A percentile compares a stretch with the other conserved stretches of the same genome.
phyloP scores from a whole-genome alignment of 2,113 vertebrate species.

The Tyto alba region DNA sequence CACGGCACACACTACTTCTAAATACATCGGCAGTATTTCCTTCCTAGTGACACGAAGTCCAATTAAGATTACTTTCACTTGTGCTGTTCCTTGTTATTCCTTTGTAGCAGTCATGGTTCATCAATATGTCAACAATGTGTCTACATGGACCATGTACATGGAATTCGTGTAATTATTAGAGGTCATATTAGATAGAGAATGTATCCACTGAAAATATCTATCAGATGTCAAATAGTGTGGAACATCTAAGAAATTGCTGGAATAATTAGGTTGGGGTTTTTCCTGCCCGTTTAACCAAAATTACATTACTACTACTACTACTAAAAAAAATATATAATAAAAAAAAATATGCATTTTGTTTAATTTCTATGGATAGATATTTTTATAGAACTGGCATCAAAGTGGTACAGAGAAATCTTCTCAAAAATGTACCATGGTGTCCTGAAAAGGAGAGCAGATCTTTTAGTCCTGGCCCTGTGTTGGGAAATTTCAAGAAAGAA shows the following conservation, averaged over 20 bases:
- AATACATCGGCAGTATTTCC: not conserved
- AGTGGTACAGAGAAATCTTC: not conserved
- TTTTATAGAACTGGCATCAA: not conserved
- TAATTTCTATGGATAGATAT: not conserved
- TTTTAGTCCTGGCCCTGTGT: not conserved
- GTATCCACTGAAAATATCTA: not conserved
- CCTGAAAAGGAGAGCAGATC: not conserved
- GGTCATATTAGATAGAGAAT: not conserved
- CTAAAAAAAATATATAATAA: not conserved
- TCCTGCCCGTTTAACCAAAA: not conserved
- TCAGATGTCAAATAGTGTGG: not conserved
- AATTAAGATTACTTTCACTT: not conserved
- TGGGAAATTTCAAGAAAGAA: not conserved
- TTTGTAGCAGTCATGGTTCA: not conserved
- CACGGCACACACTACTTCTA: not conserved
- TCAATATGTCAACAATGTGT: not conserved
- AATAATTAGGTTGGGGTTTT: not conserved
- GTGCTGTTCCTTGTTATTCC: not conserved
- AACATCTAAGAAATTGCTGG: not conserved
- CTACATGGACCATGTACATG: accelerated
- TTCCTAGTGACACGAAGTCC: not conserved
- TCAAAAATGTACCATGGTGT: not conserved
- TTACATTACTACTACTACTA: not conserved
- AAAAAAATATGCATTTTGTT: not conserved
- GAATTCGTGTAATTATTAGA: not conserved